These are phyloP conservation scores for Phalanger gymnotis DNA, from an alignment of 2,797 vertebrate species.

Conservation along the genomic window DNA sequence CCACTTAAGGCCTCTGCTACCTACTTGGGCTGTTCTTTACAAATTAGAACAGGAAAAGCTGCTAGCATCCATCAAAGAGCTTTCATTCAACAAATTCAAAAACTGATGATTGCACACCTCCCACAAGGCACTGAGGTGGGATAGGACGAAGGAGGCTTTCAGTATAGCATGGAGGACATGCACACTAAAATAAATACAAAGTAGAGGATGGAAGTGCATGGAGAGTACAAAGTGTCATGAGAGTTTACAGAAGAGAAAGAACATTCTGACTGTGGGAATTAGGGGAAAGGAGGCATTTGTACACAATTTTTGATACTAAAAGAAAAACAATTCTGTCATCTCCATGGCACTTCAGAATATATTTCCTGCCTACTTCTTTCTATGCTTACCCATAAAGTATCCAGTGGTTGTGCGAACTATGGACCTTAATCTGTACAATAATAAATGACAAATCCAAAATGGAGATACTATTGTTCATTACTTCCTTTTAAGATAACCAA, in stretches of 20 bases:
- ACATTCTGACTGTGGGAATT: conserved; percentile 12
- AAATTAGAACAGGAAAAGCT: not conserved
- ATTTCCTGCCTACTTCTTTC: conserved; percentile 56
- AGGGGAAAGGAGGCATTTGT: conserved; percentile 1
- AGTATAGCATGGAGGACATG: not conserved
- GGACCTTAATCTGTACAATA: conserved; percentile 40
- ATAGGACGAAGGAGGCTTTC: not conserved
- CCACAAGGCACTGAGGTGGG: not conserved
- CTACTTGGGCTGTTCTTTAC: not conserved
- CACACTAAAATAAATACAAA: not conserved
- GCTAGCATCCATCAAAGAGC: not conserved
- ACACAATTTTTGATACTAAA: conserved; percentile 45
- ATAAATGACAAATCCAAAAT: conserved; percentile 42
- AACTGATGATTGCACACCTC: not conserved
- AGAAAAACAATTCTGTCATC: conserved; percentile 49
- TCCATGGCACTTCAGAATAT: not conserved
- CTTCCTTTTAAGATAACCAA: conserved; percentile 47
- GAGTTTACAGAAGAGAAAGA: not conserved
- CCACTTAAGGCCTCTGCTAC: not conserved
- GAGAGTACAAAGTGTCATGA: not conserved
- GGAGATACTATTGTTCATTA: not conserved
- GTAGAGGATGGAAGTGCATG: not conserved
- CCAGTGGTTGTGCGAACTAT: not conserved
- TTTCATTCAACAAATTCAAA: not conserved
- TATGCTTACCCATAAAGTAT: conserved; percentile 28